Evolutionary conservation across 2,888 invertebrate species (phyloP), one percentile per base, ranked within the genome.

Genomic region (Hipparchia semele): DNA sequence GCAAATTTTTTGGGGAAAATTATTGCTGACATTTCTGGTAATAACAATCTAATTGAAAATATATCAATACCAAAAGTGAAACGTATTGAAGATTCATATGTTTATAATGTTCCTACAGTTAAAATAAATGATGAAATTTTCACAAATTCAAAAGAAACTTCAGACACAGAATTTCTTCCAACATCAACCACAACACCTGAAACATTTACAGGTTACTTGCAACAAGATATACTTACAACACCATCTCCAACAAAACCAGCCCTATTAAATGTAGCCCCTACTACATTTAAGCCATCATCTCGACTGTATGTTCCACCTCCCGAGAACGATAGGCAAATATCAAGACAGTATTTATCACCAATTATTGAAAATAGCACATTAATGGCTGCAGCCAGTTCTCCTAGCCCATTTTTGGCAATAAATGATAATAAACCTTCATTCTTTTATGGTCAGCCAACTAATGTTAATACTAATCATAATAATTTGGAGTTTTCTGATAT

Each of bases 401-500:
- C 76, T 10, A 23, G 39, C 3, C 78, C 59, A 49, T 80, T 72
- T 76, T 8, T 66, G 45, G 7, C 64, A 61, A 75, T 79, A 68
- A 80, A 76, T 75, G 39, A 75, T 12, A 81, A 79, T 65, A 79
- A 79, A 61, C 82, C 85, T 7, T 75, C 85, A 45, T 84, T 83
- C 73, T 76, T 84, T n/a, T 54, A 82, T 39, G 80, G 78, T 3
- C 84, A 85, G 79, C 83, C 84, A 66, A 81, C 84, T 45, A 79
- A 78, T 7, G 77, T 80, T 46, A 86, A 86, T 61, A 73, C 81
- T 51, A 86, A 85, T 73, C 80, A 79, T 68, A 87, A 89, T n/a
- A 92, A 92, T 74, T 77, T 90, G 79, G 84, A 89, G 12, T 93
- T 93, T 73, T 79, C 89, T 75, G 92, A 94, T 76, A 88, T 92